Conservation (phyloP, 2,113 vertebrate species). For the Chaetura pelagica region DNA sequence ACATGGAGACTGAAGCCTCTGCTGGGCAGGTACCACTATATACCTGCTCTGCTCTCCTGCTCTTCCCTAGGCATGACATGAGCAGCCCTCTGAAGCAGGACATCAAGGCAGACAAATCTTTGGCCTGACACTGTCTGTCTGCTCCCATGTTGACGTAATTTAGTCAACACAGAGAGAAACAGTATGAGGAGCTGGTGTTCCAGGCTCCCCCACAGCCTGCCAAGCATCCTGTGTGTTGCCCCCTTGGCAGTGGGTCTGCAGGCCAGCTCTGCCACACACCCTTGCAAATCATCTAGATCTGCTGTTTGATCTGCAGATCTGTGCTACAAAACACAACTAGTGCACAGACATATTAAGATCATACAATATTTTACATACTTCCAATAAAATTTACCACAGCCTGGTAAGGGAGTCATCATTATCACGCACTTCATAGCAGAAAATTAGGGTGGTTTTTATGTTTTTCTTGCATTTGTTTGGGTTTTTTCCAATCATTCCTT, state of each 20-base stretch:
- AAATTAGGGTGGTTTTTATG: neutral
- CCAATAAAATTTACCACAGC: neutral
- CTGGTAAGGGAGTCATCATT: neutral
- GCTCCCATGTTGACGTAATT: neutral
- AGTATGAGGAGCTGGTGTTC: neutral
- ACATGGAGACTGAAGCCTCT: neutral
- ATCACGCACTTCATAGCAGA: neutral
- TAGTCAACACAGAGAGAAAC: neutral
- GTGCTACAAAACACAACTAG: neutral
- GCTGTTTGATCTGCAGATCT: neutral
- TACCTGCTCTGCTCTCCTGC: neutral
- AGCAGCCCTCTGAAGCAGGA: neutral
- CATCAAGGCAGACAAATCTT: neutral
- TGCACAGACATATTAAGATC: neutral
- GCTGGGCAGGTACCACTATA: too few relatives aligned
- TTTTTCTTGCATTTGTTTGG: neutral
- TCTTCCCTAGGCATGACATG: neutral
- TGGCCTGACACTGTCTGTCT: neutral
- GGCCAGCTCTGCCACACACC: neutral
- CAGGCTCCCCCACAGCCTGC: neutral
- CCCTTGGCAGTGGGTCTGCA: neutral
- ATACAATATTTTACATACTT: neutral
- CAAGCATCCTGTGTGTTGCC: fast-evolving
- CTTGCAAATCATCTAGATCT: neutral
- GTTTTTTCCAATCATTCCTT: neutral